phyloP scores from a whole-genome alignment of 1,140 invertebrate genomes.

The Apis mellifera region DNA sequence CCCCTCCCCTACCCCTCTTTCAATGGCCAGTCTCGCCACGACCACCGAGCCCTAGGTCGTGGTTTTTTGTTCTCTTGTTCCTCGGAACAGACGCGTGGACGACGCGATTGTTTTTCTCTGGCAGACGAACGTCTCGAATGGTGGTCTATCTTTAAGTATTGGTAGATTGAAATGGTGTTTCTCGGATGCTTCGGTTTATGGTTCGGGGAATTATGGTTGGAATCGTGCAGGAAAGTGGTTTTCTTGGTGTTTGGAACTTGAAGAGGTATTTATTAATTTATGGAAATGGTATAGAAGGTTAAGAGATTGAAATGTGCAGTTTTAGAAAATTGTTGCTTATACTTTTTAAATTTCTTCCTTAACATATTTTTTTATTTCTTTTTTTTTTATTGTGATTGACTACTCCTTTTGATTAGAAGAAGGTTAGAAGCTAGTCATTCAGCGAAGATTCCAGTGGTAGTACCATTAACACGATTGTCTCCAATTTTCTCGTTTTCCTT shows the following conservation, averaged over 20 bases:
- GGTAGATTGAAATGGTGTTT: neutral
- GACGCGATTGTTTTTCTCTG: constrained; percentile 4
- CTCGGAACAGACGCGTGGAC: neutral
- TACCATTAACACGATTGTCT: constrained; percentile 45
- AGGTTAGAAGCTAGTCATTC: constrained; percentile 6
- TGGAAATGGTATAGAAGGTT: no score
- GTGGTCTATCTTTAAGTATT: neutral
- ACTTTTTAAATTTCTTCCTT: neutral
- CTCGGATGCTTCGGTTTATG: neutral
- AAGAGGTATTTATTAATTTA: neutral
- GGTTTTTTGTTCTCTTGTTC: neutral
- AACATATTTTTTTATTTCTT: neutral
- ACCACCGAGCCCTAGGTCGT: constrained; percentile 5
- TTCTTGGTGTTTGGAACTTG: neutral
- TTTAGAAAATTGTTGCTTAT: no score
- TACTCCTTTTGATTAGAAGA: neutral
- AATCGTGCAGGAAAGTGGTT: neutral
- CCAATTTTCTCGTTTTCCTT: constrained; percentile 30
- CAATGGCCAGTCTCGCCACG: neutral
- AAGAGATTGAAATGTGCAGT: no score
- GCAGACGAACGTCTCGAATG: neutral
- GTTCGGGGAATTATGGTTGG: neutral
- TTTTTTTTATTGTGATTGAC: no score
- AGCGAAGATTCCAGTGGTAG: constrained; percentile 8
- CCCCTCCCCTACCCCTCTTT: neutral